These are phyloP conservation scores for Phymorhynchus buccinoides DNA, from an alignment of 1,140 invertebrate genomes.

Conservation along the genomic window DNA sequence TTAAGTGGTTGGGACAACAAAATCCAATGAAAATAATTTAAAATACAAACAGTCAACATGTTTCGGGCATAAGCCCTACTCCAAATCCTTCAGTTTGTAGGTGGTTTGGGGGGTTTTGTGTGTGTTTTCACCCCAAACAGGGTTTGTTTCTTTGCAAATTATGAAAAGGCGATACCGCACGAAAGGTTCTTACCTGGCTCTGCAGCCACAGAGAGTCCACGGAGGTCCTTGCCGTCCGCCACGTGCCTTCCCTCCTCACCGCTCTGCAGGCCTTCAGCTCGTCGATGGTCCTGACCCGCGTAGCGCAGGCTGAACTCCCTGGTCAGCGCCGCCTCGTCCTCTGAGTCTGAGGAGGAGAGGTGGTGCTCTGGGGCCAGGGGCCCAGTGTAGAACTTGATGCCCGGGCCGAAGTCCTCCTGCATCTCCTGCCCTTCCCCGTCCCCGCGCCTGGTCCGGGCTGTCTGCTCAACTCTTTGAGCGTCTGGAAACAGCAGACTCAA, in stretches of 20 bases:
- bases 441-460: constrained; percentile 13
- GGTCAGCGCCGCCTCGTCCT: constrained; percentile 56
- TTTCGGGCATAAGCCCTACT: too few relatives aligned
- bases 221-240: constrained; percentile 30
- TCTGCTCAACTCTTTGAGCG: neutral
- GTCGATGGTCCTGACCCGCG: constrained; percentile 19
- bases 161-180: too few relatives aligned
- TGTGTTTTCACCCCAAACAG: too few relatives aligned
- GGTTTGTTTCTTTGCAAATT: too few relatives aligned
- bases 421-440: constrained; percentile 57
- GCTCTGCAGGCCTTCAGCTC: neutral
- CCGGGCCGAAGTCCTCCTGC: constrained; percentile 65
- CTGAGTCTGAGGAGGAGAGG: constrained; percentile 59
- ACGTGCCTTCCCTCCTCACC: constrained; percentile 30
- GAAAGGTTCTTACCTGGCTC: constrained; percentile 53
- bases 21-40: too few relatives aligned
- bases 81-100: too few relatives aligned
- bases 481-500: neutral
- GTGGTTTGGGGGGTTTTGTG: too few relatives aligned
- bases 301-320: constrained; percentile 21
- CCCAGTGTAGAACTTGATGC: constrained; percentile 62
- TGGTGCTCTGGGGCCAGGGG: constrained; percentile 35
- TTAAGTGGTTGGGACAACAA: too few relatives aligned
- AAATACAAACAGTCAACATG: too few relatives aligned
- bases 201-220: constrained; percentile 56